Percentiles rank a stretch among this genome's conserved stretches.
These are phyloP conservation scores for Salvelinus alpinus DNA, from an alignment of 2,113 vertebrate genomes.

Conservation along the genomic window DNA sequence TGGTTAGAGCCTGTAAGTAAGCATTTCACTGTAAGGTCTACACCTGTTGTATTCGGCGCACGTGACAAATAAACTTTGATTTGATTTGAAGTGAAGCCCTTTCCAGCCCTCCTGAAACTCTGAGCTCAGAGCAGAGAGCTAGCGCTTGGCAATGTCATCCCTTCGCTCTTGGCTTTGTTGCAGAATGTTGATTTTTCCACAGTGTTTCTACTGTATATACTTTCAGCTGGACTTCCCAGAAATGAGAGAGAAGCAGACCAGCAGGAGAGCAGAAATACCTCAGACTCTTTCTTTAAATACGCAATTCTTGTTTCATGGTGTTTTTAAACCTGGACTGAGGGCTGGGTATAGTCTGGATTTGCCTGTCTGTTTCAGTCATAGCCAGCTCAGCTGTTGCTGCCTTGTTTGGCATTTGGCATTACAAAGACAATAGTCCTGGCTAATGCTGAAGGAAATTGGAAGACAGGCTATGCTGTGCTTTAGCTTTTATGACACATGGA, in stretches of 20 bases:
- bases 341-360: conserved; percentile 16
- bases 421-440: not conserved
- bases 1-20: too few species aligned
- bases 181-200: conserved; percentile 64
- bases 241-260: conserved; percentile 52
- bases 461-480: not conserved
- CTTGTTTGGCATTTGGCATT: not conserved
- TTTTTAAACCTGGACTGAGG: conserved; percentile 26
- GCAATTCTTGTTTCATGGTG: conserved; percentile 13
- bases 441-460: not conserved
- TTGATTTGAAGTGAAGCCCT: conserved; percentile 13
- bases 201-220: conserved; percentile 50
- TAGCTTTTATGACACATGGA: not conserved
- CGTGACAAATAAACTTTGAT: too few species aligned
- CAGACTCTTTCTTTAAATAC: conserved; percentile 25
- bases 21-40: too few species aligned
- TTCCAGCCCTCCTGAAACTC: conserved; percentile 30
- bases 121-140: conserved; percentile 16
- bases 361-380: not conserved
- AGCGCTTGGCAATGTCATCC: conserved; percentile 9
- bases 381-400: not conserved
- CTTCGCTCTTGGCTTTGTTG: conserved; percentile 48
- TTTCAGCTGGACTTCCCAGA: conserved; percentile 64
- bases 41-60: too few species aligned
- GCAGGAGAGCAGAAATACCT: conserved; percentile 49